phyloP scores from a whole-genome alignment of 2,888 invertebrate species.

The Thelaira solivaga region DNA sequence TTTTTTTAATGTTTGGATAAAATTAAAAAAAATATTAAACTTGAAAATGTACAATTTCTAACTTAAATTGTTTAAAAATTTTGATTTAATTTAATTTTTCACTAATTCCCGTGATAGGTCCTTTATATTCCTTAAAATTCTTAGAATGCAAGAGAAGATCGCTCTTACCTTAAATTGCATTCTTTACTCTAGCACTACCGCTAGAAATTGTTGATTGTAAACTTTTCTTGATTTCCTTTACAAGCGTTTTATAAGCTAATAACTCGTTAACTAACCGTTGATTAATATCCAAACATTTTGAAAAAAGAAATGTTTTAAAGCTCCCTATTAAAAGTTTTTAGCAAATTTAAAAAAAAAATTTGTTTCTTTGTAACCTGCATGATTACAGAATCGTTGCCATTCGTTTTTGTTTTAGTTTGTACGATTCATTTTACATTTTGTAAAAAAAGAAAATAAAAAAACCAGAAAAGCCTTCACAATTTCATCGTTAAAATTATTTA shows the following conservation, averaged over 20 bases:
- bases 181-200: no score
- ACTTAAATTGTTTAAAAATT: no score
- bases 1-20: slow-evolving; percentile 7
- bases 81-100: no score
- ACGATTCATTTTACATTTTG: slow-evolving; percentile 15
- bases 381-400: background rate
- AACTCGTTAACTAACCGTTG: no score
- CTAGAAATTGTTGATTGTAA: no score
- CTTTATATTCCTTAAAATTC: no score
- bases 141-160: no score
- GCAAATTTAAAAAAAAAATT: background rate
- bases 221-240: no score
- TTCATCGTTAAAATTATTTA: background rate
- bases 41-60: no score
- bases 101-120: no score
- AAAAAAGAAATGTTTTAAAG: background rate
- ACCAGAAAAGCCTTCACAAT: background rate
- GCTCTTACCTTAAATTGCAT: no score
- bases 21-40: background rate
- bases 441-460: background rate
- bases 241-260: no score
- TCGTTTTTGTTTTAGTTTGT: background rate
- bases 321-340: background rate
- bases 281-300: background rate
- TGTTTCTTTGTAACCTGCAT: background rate